A percentile compares a stretch with the other conserved stretches of the same genome.
Conservation (phyloP, 1,140 invertebrate genomes). For the Drosophila lini region DNA sequence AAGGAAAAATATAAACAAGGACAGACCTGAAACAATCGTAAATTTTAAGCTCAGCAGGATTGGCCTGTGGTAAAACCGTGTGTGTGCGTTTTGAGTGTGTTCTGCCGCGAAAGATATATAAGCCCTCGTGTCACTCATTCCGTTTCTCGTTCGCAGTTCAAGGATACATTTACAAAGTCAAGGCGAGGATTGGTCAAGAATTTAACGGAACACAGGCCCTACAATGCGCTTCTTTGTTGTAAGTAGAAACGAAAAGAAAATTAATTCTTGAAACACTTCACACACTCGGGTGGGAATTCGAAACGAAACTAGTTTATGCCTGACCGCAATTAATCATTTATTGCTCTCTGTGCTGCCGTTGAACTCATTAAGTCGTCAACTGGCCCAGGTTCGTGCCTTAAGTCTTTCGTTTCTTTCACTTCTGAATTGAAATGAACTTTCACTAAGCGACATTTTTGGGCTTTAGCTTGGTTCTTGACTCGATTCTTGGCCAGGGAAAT, state of each 20-base stretch:
- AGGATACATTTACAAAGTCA: constrained; percentile 48
- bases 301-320: constrained; percentile 61
- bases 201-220: constrained; percentile 1
- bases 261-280: constrained; percentile 1
- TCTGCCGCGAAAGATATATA: constrained; percentile 33
- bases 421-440: constrained; percentile 50
- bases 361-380: constrained; percentile 60
- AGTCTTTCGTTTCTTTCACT: constrained; percentile 63
- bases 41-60: constrained; percentile 58
- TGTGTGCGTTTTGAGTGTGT: constrained; percentile 20
- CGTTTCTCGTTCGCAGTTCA: constrained; percentile 69
- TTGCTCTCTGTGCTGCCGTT: constrained; percentile 41
- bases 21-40: constrained; percentile 45
- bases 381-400: constrained; percentile 70
- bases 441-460: constrained; percentile 50
- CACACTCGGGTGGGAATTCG: background rate
- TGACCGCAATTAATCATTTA: constrained; percentile 70
- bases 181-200: constrained; percentile 29
- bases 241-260: constrained; percentile 39
- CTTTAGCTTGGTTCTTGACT: constrained; percentile 19
- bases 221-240: constrained; percentile 65
- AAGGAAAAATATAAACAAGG: constrained; percentile 3
- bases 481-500: constrained; percentile 32
- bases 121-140: constrained; percentile 35
- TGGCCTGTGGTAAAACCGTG: constrained; percentile 27